Conservation (phyloP, 2,113 vertebrate species). For the Elgaria multicarinata region DNA sequence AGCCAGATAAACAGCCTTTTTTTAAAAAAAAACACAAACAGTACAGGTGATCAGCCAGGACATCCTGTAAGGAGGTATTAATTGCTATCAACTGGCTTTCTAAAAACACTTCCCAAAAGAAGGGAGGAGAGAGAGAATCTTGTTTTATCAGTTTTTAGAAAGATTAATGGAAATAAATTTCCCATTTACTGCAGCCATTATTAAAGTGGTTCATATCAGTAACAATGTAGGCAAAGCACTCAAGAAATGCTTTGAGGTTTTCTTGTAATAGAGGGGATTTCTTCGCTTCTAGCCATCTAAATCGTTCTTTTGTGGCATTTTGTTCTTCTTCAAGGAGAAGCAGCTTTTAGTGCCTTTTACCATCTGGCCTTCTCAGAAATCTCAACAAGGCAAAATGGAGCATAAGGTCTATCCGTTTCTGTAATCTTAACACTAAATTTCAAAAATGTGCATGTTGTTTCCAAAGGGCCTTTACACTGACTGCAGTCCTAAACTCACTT, state of each 20-base stretch:
- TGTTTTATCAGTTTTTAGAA: not conserved
- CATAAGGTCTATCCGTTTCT: not conserved
- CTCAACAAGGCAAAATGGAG: not conserved
- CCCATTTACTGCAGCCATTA: not conserved
- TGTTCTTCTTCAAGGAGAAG: slow-evolving; percentile 19
- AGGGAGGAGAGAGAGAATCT: too few relatives aligned
- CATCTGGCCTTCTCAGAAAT: not conserved
- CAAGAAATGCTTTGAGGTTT: not conserved
- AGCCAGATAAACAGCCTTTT: not conserved
- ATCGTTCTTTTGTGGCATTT: not conserved
- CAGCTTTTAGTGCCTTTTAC: not conserved
- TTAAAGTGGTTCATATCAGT: not conserved
- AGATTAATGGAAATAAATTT: not conserved
- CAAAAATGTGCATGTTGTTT: not conserved
- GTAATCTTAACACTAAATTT: not conserved
- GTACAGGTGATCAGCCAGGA: not conserved
- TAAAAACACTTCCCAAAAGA: not conserved
- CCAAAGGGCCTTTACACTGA: not conserved
- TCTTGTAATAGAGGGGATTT: slow-evolving; percentile 23
- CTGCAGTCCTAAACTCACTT: too few relatives aligned
- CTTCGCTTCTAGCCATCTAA: slow-evolving; percentile 25
- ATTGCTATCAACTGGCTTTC: not conserved
- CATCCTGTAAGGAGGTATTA: not conserved
- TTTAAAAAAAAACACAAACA: not conserved
- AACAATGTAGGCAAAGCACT: not conserved